Evolutionary conservation across 2,888 invertebrate species (phyloP).

Genomic region (Apodemia mormo): DNA sequence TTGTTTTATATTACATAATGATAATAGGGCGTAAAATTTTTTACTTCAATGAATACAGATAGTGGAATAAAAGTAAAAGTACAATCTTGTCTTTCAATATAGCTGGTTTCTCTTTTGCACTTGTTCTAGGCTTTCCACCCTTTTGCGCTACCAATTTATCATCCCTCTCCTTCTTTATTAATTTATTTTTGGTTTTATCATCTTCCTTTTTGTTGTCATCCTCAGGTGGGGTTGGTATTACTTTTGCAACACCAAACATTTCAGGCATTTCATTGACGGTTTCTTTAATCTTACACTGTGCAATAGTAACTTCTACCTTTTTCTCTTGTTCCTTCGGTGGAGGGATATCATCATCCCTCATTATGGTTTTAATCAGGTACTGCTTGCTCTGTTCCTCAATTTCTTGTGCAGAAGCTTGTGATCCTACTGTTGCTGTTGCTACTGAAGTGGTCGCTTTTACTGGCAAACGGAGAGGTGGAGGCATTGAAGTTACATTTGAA

Average conservation of each 20-base stretch:
- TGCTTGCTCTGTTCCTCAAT: constrained; percentile 87
- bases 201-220: constrained; percentile 53
- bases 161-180: constrained; percentile 50
- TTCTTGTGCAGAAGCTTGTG: constrained; percentile 78
- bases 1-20: too few species aligned
- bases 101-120: constrained; percentile 68
- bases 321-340: constrained; percentile 82
- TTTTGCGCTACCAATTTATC: constrained; percentile 62
- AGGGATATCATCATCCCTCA: constrained; percentile 92
- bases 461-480: constrained; percentile 64
- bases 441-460: constrained; percentile 55
- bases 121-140: constrained; percentile 64
- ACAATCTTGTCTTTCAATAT: constrained; percentile 67
- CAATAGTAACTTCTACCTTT: constrained; percentile 77
- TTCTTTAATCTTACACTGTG: constrained; percentile 62
- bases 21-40: too few species aligned
- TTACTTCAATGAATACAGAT: too few species aligned
- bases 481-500: constrained; percentile 48
- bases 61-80: too few species aligned
- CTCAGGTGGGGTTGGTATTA: constrained; percentile 41
- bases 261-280: constrained; percentile 72
- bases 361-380: constrained; percentile 94
- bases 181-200: constrained; percentile 46
- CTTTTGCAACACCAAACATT: constrained; percentile 80
- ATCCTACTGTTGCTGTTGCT: constrained; percentile 69